These are phyloP conservation scores for Eledona agricola DNA, from an alignment of 2,888 invertebrate genomes.

Conservation along the genomic window DNA sequence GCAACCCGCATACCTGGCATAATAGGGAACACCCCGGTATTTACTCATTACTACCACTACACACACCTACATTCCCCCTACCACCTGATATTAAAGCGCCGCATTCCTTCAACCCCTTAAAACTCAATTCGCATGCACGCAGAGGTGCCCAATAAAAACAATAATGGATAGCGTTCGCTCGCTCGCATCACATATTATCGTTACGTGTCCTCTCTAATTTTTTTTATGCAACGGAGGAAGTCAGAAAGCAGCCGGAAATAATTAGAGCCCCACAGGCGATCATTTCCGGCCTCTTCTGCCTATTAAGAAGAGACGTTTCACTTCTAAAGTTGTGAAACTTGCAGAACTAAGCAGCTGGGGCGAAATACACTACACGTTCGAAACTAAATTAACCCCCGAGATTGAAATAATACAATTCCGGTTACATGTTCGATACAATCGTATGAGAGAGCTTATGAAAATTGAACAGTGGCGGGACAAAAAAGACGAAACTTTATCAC, in stretches of 20 bases:
- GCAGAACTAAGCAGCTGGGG: conserved; percentile 26
- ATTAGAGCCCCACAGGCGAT: conserved; percentile 58
- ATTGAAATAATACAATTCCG: conserved; percentile 33
- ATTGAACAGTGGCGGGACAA: conserved; percentile 14
- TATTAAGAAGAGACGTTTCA: conserved; percentile 53
- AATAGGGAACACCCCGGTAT: conserved; percentile 48
- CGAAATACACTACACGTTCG: conserved; percentile 31
- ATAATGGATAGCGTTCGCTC: conserved; percentile 42
- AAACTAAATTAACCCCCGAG: conserved; percentile 33
- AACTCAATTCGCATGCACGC: conserved; percentile 37
- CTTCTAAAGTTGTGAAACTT: conserved; percentile 44
- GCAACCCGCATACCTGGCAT: conserved; percentile 48
- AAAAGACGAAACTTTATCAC: conserved; percentile 9
- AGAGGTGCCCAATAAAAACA: conserved; percentile 42
- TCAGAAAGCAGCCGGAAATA: conserved; percentile 54
- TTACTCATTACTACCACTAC: conserved; percentile 51
- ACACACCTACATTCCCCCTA: conserved; percentile 40
- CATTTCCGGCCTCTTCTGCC: conserved; percentile 58
- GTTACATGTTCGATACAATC: conserved; percentile 16
- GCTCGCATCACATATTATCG: conserved; percentile 2
- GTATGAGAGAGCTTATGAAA: conserved; percentile 7
- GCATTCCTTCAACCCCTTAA: conserved; percentile 45
- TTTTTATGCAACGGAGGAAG: too few relatives aligned
- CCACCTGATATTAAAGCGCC: conserved; percentile 48
- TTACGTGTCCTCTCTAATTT: too few relatives aligned